Conservation (phyloP, 2,888 invertebrate species). For the Agrochola litura region DNA sequence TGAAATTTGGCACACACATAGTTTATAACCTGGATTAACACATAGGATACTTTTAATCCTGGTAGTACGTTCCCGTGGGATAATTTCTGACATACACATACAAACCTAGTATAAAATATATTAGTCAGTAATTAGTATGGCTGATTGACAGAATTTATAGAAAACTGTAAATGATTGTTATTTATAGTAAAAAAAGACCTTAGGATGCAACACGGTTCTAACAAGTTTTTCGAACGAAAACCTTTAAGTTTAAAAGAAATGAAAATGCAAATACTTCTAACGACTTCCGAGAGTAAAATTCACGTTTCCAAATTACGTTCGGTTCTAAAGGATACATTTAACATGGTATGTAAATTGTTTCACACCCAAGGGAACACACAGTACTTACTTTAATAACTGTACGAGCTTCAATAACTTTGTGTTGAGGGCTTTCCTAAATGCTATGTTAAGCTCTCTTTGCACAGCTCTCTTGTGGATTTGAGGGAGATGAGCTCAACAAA, state of each 20-base stretch:
- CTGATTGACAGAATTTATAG: too few relatives aligned
- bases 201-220: too few relatives aligned
- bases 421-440: slow-evolving; percentile 3
- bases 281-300: neutral
- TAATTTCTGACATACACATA: too few relatives aligned
- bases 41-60: too few relatives aligned
- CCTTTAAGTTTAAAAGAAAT: neutral
- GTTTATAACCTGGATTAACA: too few relatives aligned
- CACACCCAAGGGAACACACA: slow-evolving; percentile 9
- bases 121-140: too few relatives aligned
- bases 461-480: slow-evolving; percentile 14
- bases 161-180: too few relatives aligned
- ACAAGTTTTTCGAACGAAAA: neutral
- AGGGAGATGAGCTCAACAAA: neutral
- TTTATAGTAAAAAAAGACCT: neutral
- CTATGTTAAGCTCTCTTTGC: slow-evolving; percentile 6
- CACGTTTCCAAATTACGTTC: slow-evolving; percentile 18
- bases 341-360: slow-evolving; percentile 50
- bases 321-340: slow-evolving; percentile 2
- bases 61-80: too few relatives aligned
- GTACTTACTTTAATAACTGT: slow-evolving; percentile 21
- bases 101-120: too few relatives aligned
- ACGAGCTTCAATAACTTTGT: slow-evolving; percentile 28
- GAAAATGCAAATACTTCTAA: neutral
- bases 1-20: too few relatives aligned